These are phyloP conservation scores for Penaeus monodon DNA, from an alignment of 2,888 invertebrate species.

Conservation along the genomic window DNA sequence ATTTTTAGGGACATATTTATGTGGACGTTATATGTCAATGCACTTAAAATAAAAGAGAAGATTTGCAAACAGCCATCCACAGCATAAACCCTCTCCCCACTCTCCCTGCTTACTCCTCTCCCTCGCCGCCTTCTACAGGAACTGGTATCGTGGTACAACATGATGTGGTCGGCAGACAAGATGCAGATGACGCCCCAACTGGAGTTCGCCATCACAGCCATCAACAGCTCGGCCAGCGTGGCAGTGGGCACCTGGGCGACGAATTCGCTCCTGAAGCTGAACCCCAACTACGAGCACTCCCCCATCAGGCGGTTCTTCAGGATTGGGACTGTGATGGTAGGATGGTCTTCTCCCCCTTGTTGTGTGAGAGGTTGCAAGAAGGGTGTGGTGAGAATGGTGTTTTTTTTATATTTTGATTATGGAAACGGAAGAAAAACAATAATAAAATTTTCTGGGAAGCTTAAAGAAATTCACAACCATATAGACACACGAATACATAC, in stretches of 20 bases:
- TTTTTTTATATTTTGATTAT: background rate
- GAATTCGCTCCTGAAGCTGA: slow-evolving; percentile 31
- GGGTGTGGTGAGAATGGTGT: background rate
- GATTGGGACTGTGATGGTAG: slow-evolving; percentile 63
- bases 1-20: no score
- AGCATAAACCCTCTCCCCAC: background rate
- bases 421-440: background rate
- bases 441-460: background rate
- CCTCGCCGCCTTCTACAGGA: slow-evolving; percentile 33
- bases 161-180: slow-evolving; percentile 39
- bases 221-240: slow-evolving; percentile 33
- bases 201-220: slow-evolving; percentile 46
- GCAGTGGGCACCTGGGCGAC: slow-evolving; percentile 59
- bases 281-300: slow-evolving; percentile 63
- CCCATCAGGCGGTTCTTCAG: slow-evolving; percentile 65
- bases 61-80: no score
- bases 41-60: no score
- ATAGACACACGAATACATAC: no score
- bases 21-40: no score
- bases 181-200: slow-evolving; percentile 44
- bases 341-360: background rate
- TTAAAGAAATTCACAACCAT: background rate
- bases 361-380: no score
- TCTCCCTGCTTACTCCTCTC: background rate
- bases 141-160: slow-evolving; percentile 29